Conservation (phyloP, 1,140 invertebrate species). For the Eubasilissa regina region DNA sequence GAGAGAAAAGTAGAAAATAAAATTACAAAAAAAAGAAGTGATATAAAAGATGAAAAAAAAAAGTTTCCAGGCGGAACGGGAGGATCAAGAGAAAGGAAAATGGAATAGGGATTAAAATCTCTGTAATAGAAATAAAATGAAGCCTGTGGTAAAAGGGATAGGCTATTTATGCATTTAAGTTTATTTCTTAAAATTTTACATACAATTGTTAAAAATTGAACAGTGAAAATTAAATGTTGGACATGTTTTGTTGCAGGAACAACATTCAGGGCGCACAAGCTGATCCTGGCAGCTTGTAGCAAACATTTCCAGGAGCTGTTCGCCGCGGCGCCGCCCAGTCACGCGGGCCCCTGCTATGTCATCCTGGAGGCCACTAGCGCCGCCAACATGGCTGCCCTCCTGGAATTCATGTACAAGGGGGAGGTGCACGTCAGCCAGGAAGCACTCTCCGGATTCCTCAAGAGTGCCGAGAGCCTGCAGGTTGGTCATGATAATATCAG, state of each 20-base stretch:
- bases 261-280: slow-evolving; percentile 91
- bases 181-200: no score
- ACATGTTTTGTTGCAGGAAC: slow-evolving; percentile 78
- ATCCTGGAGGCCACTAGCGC: slow-evolving; percentile 91
- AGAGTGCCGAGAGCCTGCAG: slow-evolving; percentile 91
- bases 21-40: no score
- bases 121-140: no score
- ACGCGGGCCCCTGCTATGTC: slow-evolving; percentile 85
- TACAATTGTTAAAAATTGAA: no score
- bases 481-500: slow-evolving; percentile 64
- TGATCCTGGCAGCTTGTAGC: slow-evolving; percentile 93
- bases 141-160: no score
- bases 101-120: no score
- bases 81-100: no score
- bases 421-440: slow-evolving; percentile 93
- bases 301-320: slow-evolving; percentile 95
- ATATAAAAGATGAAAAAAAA: no score
- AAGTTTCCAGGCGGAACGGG: no score
- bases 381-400: slow-evolving; percentile 89
- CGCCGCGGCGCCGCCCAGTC: slow-evolving; percentile 87
- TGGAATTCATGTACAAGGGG: slow-evolving; percentile 95
- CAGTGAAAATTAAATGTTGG: background rate
- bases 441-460: slow-evolving; percentile 89
- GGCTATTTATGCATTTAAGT: no score
- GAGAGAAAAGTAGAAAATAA: no score